Evolutionary conservation across 2,797 vertebrate genomes (phyloP).

Genomic region (Alfaro cultratus): DNA sequence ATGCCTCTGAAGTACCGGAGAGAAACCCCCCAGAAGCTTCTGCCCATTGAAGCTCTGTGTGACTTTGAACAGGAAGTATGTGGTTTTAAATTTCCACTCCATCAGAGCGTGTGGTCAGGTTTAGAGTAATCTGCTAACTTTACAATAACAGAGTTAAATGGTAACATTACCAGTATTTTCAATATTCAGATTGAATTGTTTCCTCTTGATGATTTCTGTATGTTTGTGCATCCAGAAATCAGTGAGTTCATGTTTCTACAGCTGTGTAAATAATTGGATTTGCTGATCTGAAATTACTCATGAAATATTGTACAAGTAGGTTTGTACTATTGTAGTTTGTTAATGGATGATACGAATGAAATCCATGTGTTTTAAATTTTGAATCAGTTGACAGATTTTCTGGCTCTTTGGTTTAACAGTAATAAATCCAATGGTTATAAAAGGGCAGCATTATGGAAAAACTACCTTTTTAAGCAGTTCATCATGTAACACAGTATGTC

Average conservation of each 20-base stretch:
- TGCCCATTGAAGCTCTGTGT: constrained; percentile 94
- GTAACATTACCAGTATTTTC: background rate
- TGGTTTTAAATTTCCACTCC: background rate
- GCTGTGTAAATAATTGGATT: background rate
- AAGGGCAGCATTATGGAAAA: too few species aligned
- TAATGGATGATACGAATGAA: background rate
- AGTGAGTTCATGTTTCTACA: background rate
- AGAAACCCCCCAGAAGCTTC: constrained; percentile 80
- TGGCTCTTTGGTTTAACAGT: background rate
- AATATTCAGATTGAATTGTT: background rate
- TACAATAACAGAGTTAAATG: background rate
- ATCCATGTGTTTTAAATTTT: background rate
- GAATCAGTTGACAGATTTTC: background rate
- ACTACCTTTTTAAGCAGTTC: too few species aligned
- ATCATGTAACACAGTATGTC: too few species aligned
- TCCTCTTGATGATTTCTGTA: background rate
- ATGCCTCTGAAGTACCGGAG: constrained; percentile 88
- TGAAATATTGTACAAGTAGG: background rate
- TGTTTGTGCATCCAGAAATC: background rate
- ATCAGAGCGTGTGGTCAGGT: background rate
- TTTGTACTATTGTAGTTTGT: background rate
- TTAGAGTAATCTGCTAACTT: background rate
- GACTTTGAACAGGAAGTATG: constrained; percentile 92
- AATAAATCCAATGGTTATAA: too few species aligned
- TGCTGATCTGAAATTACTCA: background rate